Percentiles rank a stretch among this genome's conserved stretches.
These are phyloP conservation scores for Crotalus viridis DNA, from an alignment of 2,113 vertebrate genomes.

Conservation along the genomic window DNA sequence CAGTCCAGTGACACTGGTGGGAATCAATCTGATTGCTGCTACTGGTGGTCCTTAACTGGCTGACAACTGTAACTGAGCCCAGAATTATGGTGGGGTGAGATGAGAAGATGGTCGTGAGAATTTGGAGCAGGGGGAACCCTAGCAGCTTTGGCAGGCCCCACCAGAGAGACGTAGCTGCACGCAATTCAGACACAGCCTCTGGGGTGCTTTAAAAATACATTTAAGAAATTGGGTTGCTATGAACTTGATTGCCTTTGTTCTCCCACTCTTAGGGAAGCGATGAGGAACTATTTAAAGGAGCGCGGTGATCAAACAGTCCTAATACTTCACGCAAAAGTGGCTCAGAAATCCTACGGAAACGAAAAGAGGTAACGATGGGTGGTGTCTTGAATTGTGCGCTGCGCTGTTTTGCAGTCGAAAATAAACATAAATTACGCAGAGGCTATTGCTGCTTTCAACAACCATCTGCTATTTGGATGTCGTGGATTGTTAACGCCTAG, in stretches of 20 bases:
- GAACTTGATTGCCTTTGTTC: constrained; percentile 19
- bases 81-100: background rate
- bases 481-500: background rate
- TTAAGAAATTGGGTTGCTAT: background rate
- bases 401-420: background rate
- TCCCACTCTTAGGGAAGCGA: constrained; percentile 88
- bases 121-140: background rate
- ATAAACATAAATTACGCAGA: background rate
- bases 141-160: background rate
- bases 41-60: background rate
- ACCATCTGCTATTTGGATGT: background rate
- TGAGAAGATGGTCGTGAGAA: background rate
- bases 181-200: background rate
- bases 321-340: constrained; percentile 98
- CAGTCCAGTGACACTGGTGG: background rate
- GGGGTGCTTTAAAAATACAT: background rate
- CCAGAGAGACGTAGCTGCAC: background rate
- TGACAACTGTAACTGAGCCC: background rate
- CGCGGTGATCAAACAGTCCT: constrained; percentile 99
- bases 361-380: constrained; percentile 85
- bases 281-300: constrained; percentile 99
- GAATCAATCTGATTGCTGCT: background rate
- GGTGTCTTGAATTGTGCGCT: background rate
- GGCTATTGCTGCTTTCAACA: background rate
- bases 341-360: constrained; percentile 98